phyloP scores from a whole-genome alignment of 2,888 invertebrate species.

The Linnaemya tessellans region DNA sequence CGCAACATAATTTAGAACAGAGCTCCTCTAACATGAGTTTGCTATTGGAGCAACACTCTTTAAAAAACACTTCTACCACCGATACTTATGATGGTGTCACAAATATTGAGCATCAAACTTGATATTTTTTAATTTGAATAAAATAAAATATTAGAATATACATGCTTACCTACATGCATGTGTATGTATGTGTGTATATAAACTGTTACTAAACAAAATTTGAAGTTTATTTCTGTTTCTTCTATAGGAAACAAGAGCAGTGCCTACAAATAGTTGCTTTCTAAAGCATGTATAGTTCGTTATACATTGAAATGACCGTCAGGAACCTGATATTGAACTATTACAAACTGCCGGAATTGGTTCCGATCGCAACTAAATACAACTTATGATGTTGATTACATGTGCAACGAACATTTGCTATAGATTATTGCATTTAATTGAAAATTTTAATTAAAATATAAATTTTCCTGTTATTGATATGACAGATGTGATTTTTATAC shows the following conservation, averaged over 20 bases:
- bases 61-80: conserved; percentile 21
- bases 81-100: conserved; percentile 12
- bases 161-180: background rate
- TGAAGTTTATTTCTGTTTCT: conserved; percentile 14
- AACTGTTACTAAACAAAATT: background rate
- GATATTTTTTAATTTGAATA: conserved; percentile 2
- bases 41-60: conserved; percentile 47
- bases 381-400: conserved; percentile 16
- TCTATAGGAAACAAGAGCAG: conserved; percentile 10
- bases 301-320: background rate
- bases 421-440: no score
- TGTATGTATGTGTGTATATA: background rate
- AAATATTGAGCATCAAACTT: conserved; percentile 21
- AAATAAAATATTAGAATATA: no score
- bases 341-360: conserved; percentile 1
- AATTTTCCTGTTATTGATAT: no score
- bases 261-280: background rate
- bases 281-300: conserved; percentile 16
- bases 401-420: background rate
- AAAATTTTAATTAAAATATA: no score
- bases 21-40: conserved; percentile 54
- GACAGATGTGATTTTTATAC: no score
- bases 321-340: conserved; percentile 15
- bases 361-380: conserved; percentile 5
- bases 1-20: conserved; percentile 72